Base-by-base conservation (phyloP, 2,797 vertebrate species). In the Xenops minutus region DNA sequence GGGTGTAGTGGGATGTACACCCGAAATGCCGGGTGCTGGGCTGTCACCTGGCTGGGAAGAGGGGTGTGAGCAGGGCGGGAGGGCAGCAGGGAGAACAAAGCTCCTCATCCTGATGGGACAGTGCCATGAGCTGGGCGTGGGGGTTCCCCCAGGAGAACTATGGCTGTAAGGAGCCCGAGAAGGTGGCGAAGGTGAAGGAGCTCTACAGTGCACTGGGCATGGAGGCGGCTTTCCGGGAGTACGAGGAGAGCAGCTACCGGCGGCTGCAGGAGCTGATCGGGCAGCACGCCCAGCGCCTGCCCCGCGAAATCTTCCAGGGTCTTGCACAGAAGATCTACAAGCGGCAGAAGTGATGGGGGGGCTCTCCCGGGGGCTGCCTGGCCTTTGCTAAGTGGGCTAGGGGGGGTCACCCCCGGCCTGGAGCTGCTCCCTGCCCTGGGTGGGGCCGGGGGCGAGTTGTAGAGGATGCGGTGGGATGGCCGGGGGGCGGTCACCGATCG, bases 241-340 rank as follows among this genome's bases (percentile, higher is more conserved):
- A 99, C 0, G 99, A 99, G 87, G 99, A 99, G 8, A 98, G 98
- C 72, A 99, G 99, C 93, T 99, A 99, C 95, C 96, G 36, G 81
- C 97, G 96, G 21, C 97, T 99, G 19, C 96, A 98, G 97, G 97
- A 96, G 24, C 99, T 99, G 91, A 98, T 99, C 9, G 54, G 95
- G 3, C 74, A 86, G 44, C 97, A 98, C 3, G 97, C 98, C 3
- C 83, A 96, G 9, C 97, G 91, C 58, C 98, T 99, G 26, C 99
- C 99, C 30, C 94, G 92, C 7, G 94, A 97, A 1, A 97, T 99
- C 85, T 99, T 99, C 93, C 97, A 99, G 27, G 98, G 97, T 89
- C 98, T 99, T 2, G 99, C 98, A 1, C 97, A 97, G 56, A 99
- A 99, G 95, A 99, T 99, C 83, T 99, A 99, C 97, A 99, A 98